Evolutionary conservation across 2,888 invertebrate genomes (phyloP), one percentile per base, ranked within the genome.

Genomic region (Tillus elongatus): DNA sequence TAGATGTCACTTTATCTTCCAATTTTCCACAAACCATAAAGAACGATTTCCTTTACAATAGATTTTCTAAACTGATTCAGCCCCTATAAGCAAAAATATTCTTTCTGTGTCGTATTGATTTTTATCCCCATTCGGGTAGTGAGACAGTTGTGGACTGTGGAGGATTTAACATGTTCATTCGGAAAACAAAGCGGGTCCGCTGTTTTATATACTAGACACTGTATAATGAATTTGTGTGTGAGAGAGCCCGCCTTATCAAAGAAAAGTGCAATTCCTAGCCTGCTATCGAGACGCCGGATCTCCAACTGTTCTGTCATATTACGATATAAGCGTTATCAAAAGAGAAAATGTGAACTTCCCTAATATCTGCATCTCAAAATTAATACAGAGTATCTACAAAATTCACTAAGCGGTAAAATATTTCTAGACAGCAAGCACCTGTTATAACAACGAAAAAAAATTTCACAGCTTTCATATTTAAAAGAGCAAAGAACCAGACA

Each of bases 21-120:
- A n/a, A n/a, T n/a, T n/a, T n/a, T n/a, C n/a, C n/a, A 30, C 36
- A 30, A 30, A 27, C 27, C 27, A 37, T 33, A 31, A 37, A 45
- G 51, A 43, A 43, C 46, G 49, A 50, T 52, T 52, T 49, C 49
- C 43, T 52, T 51, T 47, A 53, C 49, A 53, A 54, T 51, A 51
- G 50, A 50, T 52, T 52, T 51, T 51, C 41, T 51, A 54, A 56
- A 51, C 50, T 52, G 41, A 43, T 48, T 53, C 58, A 56, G 57
- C 60, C 61, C 60, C 57, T 60, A 63, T 62, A 63, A 61, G 60
- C 62, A 61, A 64, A 62, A 63, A 63, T 63, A 64, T 64, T 63
- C 63, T 61, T 63, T 62, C 62, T 61, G 58, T 60, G 60, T 56
- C 57, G 63, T 64, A 64, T 64, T 62, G 64, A 64, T 64, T 63